Percentiles rank a stretch among this genome's conserved stretches.
Conservation (phyloP, 2,888 invertebrate species). For the Hesperia comma region DNA sequence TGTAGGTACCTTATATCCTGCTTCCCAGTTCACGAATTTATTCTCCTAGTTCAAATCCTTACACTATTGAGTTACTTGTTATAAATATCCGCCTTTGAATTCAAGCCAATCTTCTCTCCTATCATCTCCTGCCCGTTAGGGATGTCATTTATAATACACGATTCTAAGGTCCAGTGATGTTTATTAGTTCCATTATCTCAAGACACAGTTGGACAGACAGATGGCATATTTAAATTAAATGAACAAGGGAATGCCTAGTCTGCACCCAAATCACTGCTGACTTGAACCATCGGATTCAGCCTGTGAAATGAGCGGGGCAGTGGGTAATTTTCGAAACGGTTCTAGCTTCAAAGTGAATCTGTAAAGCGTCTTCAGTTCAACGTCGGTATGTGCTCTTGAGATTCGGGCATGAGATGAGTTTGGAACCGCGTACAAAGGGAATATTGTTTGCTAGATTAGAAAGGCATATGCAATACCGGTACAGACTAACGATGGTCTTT, state of each 20-base stretch:
- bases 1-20: no score
- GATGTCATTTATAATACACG: no score
- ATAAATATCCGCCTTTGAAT: no score
- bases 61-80: no score
- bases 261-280: constrained; percentile 59
- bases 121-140: no score
- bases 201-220: constrained; percentile 51
- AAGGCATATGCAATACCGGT: constrained; percentile 17
- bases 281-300: constrained; percentile 40
- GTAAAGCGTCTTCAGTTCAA: constrained; percentile 31
- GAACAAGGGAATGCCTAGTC: constrained; percentile 67
- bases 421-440: constrained; percentile 36
- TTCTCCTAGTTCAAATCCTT: no score
- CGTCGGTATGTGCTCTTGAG: constrained; percentile 37
- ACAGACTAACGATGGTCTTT: constrained; percentile 17
- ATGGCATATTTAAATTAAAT: constrained; percentile 75
- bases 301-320: constrained; percentile 18
- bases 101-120: no score
- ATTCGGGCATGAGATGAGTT: constrained; percentile 43
- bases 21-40: no score
- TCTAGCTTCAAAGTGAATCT: constrained; percentile 34
- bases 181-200: background rate
- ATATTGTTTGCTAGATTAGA: constrained; percentile 39
- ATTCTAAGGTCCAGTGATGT: background rate
- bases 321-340: constrained; percentile 31